Percentiles rank a stretch among this genome's conserved stretches.
Conservation (phyloP, 2,113 vertebrate species). For the Gopherus flavomarginatus region DNA sequence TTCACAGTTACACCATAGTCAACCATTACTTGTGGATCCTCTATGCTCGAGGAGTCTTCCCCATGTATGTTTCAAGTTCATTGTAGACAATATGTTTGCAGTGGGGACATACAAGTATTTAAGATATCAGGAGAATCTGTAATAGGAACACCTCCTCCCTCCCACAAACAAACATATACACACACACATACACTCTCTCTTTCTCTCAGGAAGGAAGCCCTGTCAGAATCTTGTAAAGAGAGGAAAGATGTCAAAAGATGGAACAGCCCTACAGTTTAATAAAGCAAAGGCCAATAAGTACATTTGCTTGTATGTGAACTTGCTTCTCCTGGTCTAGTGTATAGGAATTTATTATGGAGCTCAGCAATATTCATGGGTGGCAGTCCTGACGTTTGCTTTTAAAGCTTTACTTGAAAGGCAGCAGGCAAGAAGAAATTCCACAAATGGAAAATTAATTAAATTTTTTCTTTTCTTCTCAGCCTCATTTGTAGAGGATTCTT, state of each 20-base stretch:
- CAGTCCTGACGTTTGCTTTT: slow-evolving; percentile 26
- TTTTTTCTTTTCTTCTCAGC: slow-evolving; percentile 28
- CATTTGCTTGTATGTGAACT: background rate
- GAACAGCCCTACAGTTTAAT: background rate
- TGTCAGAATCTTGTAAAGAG: background rate
- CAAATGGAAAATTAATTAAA: slow-evolving; percentile 67
- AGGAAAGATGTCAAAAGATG: background rate
- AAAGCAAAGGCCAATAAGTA: background rate
- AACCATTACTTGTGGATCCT: background rate
- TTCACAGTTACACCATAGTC: accelerated
- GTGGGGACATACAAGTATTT: background rate
- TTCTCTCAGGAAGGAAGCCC: background rate
- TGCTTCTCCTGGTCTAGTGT: background rate
- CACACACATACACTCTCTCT: accelerated
- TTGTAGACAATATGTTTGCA: background rate
- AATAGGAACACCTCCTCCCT: background rate
- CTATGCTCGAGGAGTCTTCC: accelerated
- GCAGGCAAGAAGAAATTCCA: slow-evolving; percentile 39
- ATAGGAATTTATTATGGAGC: background rate
- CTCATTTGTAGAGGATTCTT: slow-evolving; percentile 14
- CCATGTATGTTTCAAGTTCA: accelerated
- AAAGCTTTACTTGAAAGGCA: slow-evolving; percentile 41
- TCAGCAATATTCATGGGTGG: background rate
- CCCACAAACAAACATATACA: accelerated
- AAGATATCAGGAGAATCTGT: background rate